Conservation (phyloP, 2,113 vertebrate genomes). For the Pollimyrus isidori region DNA sequence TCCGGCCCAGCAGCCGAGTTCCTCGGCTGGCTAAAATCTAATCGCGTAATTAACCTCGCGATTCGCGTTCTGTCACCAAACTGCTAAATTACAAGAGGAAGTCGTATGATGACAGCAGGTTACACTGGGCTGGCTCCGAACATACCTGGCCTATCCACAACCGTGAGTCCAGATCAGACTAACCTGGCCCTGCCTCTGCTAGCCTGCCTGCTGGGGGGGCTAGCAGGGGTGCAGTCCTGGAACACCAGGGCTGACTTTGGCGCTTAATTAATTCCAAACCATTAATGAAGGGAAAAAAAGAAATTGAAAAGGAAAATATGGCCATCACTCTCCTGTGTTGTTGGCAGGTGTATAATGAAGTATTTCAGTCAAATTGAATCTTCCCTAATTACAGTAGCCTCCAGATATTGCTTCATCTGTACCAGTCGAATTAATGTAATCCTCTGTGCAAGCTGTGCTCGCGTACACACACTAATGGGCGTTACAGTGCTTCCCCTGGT, state of each 20-base stretch:
- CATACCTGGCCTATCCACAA: not conserved
- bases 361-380: constrained; percentile 62
- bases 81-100: not conserved
- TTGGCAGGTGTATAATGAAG: constrained; percentile 66
- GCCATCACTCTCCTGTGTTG: constrained; percentile 57
- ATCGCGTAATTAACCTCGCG: not conserved
- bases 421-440: constrained; percentile 45
- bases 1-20: not conserved
- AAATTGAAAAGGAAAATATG: constrained; percentile 56
- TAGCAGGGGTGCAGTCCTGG: constrained; percentile 23
- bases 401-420: constrained; percentile 61
- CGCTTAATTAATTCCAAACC: constrained; percentile 56
- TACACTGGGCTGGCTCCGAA: not conserved
- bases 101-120: not conserved
- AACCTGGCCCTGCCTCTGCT: not conserved
- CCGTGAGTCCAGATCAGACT: not conserved
- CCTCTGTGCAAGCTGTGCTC: constrained; percentile 34
- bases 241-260: constrained; percentile 32
- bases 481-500: constrained; percentile 29
- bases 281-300: constrained; percentile 56
- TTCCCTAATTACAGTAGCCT: constrained; percentile 61
- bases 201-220: not conserved
- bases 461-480: constrained; percentile 29
- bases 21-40: not conserved
- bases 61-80: not conserved